Base-by-base conservation (phyloP, 2,113 vertebrate genomes). In the Cryptoleucopteryx plumbea region DNA sequence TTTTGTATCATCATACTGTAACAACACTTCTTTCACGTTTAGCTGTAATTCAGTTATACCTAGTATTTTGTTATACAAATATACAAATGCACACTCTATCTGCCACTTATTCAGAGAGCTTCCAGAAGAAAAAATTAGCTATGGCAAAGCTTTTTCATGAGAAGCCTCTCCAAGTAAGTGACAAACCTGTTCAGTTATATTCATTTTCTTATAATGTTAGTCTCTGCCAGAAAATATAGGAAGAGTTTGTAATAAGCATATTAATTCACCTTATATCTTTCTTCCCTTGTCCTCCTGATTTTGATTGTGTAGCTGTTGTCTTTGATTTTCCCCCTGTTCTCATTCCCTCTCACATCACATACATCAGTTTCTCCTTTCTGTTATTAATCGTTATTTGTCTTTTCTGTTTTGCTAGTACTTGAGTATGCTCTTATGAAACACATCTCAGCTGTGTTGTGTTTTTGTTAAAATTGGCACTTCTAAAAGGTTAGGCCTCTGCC, bases 391-490 rank as follows among this genome's bases (percentile, higher is more conserved):
- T 85, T 56, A 52, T 63, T 91, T 82, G 56, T 73, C 73, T 89
- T 87, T 87, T 80, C 74, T 88, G 7, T 88, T 97, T 95, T 91
- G 45, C 56, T 66, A 7, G 26, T 83, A n/a, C 78, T 92, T 89
- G 81, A 93, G 77, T 94, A 58, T 48, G 78, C 71, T 95, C 34
- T 95, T 91, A 92, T 9, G 74, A 94, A 96, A 86, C 71, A 36
- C 71, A 77, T 66, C 82, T 94, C 67, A 74, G 75, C 84, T 81
- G 59, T 66, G 66, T 88, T 92, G 71, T 91, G 78, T 88, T 95
- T 95, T 90, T 93, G 87, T 95, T 95, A 86, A 95, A 97, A 94
- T 78, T 96, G 97, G 87, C 91, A 90, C 89, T 86, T 95, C 50
- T 94, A 21, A 96, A 97, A 96, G 94, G 86, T 95, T 94, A 93